These are phyloP conservation scores for Sebastes hopkinsi DNA, from an alignment of 2,797 vertebrate genomes.

Conservation along the genomic window DNA sequence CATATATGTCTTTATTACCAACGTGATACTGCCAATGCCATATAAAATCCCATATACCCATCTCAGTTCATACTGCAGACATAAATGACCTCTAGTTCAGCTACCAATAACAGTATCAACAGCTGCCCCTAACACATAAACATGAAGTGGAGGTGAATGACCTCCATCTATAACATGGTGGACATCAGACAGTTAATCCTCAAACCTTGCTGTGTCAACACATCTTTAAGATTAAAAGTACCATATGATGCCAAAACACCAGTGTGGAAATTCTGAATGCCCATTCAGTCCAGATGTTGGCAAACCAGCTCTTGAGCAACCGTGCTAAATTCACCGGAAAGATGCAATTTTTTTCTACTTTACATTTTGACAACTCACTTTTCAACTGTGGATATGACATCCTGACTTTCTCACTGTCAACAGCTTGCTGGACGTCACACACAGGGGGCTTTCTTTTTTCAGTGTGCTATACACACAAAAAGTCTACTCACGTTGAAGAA, in stretches of 20 bases:
- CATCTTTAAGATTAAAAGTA: constrained; percentile 3
- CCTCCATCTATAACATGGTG: neutral
- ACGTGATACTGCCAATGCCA: neutral
- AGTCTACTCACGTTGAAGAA: neutral
- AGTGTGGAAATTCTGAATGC: neutral
- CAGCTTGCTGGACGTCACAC: neutral
- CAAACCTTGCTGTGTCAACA: constrained; percentile 10
- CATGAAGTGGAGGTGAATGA: neutral
- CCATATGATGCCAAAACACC: neutral
- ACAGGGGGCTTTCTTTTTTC: neutral
- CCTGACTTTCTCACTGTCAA: neutral
- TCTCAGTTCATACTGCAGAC: neutral
- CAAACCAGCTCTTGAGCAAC: neutral
- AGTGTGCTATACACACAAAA: neutral
- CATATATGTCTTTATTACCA: constrained; percentile 17
- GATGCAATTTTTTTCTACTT: neutral
- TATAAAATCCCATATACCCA: neutral
- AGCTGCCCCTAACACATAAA: neutral
- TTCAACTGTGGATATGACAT: neutral
- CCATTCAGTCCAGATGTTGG: neutral
- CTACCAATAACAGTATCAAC: neutral
- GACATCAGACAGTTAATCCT: constrained; percentile 19
- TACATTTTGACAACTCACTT: neutral
- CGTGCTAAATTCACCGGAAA: neutral
- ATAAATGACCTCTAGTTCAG: neutral